Evolutionary conservation across 2,888 invertebrate genomes (phyloP).

Genomic region (Melanargia galathea): DNA sequence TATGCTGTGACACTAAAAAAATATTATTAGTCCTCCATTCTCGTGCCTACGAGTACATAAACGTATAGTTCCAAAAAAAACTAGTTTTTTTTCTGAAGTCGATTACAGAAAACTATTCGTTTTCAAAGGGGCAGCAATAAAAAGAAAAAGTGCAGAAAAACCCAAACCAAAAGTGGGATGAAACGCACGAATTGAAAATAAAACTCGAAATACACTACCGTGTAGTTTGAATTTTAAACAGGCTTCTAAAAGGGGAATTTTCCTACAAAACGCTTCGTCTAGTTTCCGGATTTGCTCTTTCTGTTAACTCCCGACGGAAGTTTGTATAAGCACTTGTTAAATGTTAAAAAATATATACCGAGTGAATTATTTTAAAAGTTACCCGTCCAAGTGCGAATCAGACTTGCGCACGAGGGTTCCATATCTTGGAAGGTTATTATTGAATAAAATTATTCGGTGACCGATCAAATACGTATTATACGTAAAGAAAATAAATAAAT

Average conservation of each 20-base stretch:
- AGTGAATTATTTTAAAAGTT: no score
- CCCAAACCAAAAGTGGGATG: conserved; percentile 12
- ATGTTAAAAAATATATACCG: no score
- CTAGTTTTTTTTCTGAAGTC: not conserved
- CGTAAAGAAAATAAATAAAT: no score
- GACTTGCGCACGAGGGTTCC: no score
- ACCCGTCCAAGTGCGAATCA: no score
- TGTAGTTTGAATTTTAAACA: conserved; percentile 8
- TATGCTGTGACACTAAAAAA: no score
- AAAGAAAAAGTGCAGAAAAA: conserved; percentile 1
- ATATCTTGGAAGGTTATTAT: no score
- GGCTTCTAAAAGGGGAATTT: conserved; percentile 2
- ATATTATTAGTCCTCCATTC: no score
- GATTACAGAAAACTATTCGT: conserved; percentile 1
- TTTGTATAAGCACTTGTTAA: not conserved
- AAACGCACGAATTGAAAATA: conserved; percentile 7
- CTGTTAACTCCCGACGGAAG: not conserved
- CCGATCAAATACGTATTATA: no score
- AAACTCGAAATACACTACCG: not conserved
- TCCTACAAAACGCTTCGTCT: not conserved
- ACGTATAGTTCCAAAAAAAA: not conserved
- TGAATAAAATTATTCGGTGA: no score
- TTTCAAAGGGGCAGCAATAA: not conserved
- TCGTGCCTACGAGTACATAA: no score
- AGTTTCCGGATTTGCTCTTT: not conserved